These are phyloP conservation scores for Vulpes vulpes DNA, from an alignment of 2,113 vertebrate genomes.

Conservation along the genomic window DNA sequence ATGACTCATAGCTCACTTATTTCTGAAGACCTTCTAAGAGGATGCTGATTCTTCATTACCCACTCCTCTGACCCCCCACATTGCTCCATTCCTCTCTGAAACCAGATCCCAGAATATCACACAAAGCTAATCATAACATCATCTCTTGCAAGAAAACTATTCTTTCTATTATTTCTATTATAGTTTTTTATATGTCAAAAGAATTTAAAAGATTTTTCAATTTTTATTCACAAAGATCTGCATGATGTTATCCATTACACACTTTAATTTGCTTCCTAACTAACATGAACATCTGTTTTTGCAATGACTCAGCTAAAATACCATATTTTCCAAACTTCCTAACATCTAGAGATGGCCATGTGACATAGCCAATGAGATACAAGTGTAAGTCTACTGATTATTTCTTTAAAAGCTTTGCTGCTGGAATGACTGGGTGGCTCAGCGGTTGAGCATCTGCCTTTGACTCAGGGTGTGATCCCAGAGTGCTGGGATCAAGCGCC, in stretches of 20 bases:
- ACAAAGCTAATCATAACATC: background rate
- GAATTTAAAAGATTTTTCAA: background rate
- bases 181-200: slow-evolving; percentile 14
- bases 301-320: background rate
- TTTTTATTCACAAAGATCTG: background rate
- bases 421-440: too few relatives aligned
- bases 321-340: background rate
- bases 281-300: background rate
- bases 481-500: too few relatives aligned
- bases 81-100: background rate
- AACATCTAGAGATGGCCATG: background rate
- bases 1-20: background rate
- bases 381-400: background rate
- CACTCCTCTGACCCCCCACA: background rate
- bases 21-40: background rate
- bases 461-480: too few relatives aligned
- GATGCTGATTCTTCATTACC: background rate
- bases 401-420: slow-evolving; percentile 5
- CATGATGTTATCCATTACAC: background rate
- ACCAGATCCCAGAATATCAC: background rate
- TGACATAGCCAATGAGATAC: background rate
- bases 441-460: too few relatives aligned
- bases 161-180: background rate
- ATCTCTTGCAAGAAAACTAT: background rate
- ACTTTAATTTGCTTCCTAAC: background rate